These are phyloP conservation scores for Lates calcarifer DNA, from an alignment of 2,113 vertebrate genomes.

Conservation along the genomic window DNA sequence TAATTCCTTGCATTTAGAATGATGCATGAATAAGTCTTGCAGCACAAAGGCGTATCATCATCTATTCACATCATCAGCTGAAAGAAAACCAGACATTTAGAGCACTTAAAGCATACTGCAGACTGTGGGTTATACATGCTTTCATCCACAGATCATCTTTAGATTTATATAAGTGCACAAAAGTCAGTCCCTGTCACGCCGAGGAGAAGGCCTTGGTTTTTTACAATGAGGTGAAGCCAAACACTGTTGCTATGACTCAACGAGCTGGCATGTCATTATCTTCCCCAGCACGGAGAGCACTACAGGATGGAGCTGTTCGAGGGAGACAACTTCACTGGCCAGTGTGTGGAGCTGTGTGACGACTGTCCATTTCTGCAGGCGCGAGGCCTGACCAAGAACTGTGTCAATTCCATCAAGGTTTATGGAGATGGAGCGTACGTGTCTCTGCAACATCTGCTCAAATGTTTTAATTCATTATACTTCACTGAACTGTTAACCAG, in stretches of 20 bases:
- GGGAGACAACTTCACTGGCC: constrained; percentile 87
- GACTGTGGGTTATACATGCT: background rate
- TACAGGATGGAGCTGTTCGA: constrained; percentile 93
- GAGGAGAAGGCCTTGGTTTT: constrained; percentile 35
- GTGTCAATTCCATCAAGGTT: constrained; percentile 90
- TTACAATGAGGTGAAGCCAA: constrained; percentile 23
- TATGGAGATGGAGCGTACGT: constrained; percentile 93
- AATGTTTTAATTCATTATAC: background rate
- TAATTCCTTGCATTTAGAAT: background rate
- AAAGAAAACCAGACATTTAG: constrained; percentile 6
- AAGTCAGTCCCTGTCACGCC: background rate
- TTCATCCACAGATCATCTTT: constrained; percentile 21
- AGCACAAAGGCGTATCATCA: background rate
- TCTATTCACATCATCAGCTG: background rate
- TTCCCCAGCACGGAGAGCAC: constrained; percentile 89
- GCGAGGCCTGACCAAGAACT: constrained; percentile 89
- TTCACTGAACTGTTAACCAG: no score
- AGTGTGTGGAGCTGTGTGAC: constrained; percentile 90
- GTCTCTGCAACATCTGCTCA: constrained; percentile 16
- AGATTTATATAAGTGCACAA: constrained; percentile 40
- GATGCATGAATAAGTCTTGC: background rate
- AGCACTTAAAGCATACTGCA: background rate
- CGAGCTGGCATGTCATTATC: constrained; percentile 40
- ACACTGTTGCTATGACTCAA: constrained; percentile 51
- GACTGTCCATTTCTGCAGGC: constrained; percentile 92